These are phyloP conservation scores for Oriolus oriolus DNA, from an alignment of 2,113 vertebrate genomes.

Conservation along the genomic window DNA sequence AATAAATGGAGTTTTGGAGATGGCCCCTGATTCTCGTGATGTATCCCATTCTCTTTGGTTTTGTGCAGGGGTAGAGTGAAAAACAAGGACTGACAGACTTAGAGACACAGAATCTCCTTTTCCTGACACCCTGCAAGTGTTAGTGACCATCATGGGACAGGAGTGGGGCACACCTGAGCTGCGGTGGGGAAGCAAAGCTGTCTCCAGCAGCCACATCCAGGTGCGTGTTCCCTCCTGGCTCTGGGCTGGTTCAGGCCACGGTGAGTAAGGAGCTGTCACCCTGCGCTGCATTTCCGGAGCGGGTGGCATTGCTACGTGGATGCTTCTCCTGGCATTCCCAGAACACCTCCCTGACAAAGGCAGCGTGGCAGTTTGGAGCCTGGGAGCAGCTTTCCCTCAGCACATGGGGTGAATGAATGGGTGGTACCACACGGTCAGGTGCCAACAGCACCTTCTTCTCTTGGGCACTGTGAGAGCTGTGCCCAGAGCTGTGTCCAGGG, in stretches of 20 bases:
- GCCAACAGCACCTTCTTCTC: background rate
- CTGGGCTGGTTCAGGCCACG: rapidly evolving
- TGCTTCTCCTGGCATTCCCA: background rate
- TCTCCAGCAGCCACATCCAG: background rate
- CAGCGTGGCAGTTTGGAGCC: rapidly evolving
- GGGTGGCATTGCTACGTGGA: rapidly evolving
- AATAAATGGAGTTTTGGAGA: background rate
- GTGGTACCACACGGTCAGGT: rapidly evolving
- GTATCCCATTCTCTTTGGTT: background rate
- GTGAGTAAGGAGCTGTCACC: rapidly evolving
- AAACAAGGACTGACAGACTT: background rate
- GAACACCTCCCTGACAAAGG: background rate
- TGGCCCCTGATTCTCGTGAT: background rate
- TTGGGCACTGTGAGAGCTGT: background rate
- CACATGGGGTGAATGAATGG: rapidly evolving
- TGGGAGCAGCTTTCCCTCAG: background rate
- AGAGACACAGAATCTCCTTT: background rate
- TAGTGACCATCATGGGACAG: rapidly evolving
- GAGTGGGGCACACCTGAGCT: background rate
- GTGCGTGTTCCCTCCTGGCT: background rate
- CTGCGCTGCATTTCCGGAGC: rapidly evolving
- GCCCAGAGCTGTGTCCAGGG: background rate
- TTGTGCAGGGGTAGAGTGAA: background rate
- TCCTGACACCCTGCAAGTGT: background rate
- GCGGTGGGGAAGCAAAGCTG: background rate